A percentile compares a stretch with the other conserved stretches of the same genome.
These are phyloP conservation scores for Cyanistes caeruleus DNA, from an alignment of 2,113 vertebrate species.

Conservation along the genomic window DNA sequence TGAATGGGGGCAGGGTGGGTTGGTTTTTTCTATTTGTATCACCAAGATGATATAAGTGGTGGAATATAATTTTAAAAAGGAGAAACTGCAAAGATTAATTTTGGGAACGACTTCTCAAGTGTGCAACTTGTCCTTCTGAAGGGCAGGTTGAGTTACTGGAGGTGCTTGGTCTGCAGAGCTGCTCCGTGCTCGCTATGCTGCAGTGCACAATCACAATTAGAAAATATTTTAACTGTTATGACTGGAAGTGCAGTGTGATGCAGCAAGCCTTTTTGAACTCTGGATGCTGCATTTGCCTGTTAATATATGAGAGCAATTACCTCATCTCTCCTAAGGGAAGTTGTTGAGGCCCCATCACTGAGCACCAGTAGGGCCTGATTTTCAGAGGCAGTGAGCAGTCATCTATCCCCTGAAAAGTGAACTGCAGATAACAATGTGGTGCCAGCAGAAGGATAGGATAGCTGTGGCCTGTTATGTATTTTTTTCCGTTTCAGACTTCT, in stretches of 20 bases:
- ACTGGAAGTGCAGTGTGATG: background rate
- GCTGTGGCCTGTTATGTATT: background rate
- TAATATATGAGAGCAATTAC: background rate
- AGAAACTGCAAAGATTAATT: background rate
- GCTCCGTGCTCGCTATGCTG: rapidly evolving
- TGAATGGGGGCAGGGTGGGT: too few species aligned
- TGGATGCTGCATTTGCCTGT: background rate
- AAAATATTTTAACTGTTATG: background rate
- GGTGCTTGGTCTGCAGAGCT: background rate
- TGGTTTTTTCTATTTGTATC: background rate
- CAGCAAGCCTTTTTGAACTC: slow-evolving; percentile 8
- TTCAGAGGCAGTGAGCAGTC: background rate
- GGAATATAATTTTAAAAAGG: background rate
- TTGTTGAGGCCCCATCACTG: background rate
- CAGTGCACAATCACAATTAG: background rate
- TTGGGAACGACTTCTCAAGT: background rate
- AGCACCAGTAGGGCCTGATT: background rate
- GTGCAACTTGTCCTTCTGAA: background rate
- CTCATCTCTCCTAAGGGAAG: background rate
- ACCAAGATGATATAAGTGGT: background rate
- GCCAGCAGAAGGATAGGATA: background rate
- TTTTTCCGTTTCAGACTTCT: background rate
- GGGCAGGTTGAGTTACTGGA: background rate
- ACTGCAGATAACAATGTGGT: background rate
- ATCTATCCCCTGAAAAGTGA: background rate